A percentile compares a stretch with the other conserved stretches of the same genome.
Conservation (phyloP, 2,888 invertebrate genomes). For the Melinopterus prodromus region DNA sequence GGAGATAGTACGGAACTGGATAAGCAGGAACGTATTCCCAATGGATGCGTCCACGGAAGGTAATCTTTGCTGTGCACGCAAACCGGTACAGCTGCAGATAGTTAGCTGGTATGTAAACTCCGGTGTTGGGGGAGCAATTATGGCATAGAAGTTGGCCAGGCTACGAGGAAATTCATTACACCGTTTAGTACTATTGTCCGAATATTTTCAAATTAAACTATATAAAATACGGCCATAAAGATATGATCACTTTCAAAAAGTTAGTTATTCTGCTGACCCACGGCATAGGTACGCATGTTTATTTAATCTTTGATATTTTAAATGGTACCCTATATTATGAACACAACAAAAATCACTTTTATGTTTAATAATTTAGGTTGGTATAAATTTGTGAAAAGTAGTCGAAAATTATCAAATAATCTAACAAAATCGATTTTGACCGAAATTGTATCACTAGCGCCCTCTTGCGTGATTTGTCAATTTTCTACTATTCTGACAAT, state of each 20-base stretch:
- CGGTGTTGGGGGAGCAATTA: neutral
- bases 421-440: no score
- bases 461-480: no score
- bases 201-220: neutral
- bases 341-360: no score
- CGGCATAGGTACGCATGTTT: no score
- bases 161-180: neutral
- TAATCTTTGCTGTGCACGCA: constrained; percentile 4
- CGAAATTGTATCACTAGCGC: no score
- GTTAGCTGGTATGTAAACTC: neutral
- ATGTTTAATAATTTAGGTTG: no score
- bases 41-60: neutral
- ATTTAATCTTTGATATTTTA: no score
- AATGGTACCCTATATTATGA: no score
- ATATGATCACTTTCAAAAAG: neutral
- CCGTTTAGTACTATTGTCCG: neutral
- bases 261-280: neutral
- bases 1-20: constrained; percentile 4
- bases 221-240: neutral
- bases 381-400: no score
- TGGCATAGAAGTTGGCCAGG: neutral
- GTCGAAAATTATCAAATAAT: no score
- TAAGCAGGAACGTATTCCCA: constrained; percentile 4
- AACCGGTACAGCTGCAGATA: constrained; percentile 4
- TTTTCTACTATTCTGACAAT: no score